phyloP scores from a whole-genome alignment of 2,888 invertebrate genomes.

The Junonia oenone region DNA sequence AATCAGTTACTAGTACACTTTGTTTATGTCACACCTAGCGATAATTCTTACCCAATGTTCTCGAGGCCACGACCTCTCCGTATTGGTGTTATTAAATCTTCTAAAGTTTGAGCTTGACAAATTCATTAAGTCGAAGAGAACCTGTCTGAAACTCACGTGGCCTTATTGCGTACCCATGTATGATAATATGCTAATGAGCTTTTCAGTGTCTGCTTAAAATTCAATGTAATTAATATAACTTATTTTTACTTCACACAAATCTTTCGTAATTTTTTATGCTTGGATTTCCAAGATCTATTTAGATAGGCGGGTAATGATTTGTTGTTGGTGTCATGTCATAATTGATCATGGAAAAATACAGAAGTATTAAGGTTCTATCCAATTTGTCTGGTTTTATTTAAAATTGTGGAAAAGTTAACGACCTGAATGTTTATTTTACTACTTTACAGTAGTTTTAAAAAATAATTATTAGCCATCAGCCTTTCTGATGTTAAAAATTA shows the following conservation, averaged over 20 bases:
- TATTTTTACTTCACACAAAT: not conserved
- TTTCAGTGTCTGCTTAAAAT: not conserved
- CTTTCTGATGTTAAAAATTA: too few species aligned
- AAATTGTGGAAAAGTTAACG: too few species aligned
- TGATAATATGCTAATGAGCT: not conserved
- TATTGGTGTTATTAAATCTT: not conserved
- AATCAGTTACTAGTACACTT: not conserved
- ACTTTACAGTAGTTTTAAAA: too few species aligned
- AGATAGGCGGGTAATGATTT: too few species aligned
- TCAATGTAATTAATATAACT: not conserved
- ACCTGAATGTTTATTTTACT: too few species aligned
- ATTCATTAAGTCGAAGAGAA: conserved; percentile 9
- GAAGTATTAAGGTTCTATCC: too few species aligned
- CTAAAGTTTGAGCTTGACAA: conserved; percentile 8
- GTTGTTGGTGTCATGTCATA: too few species aligned
- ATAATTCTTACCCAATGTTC: conserved; percentile 11
- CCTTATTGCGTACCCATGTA: not conserved
- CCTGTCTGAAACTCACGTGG: not conserved
- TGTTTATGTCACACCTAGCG: not conserved
- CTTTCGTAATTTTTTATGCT: too few species aligned
- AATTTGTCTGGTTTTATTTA: too few species aligned
- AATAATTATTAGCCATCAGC: too few species aligned
- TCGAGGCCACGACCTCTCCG: conserved; percentile 13
- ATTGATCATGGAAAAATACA: too few species aligned
- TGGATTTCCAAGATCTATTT: too few species aligned